phyloP scores from a whole-genome alignment of 2,113 vertebrate genomes.

The Columba livia region DNA sequence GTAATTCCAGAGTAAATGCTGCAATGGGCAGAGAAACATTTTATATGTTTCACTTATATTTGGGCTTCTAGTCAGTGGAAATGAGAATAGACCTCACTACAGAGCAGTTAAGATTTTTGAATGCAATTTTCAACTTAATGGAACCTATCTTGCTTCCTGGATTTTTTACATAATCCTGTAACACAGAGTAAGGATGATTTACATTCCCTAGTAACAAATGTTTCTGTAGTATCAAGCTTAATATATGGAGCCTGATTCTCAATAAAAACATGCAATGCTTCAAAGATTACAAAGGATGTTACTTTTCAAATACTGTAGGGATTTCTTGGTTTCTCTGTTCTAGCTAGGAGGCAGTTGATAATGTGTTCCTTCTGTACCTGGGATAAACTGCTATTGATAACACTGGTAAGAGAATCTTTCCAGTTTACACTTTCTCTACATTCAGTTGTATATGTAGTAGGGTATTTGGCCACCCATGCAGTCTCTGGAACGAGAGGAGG shows the following conservation, averaged over 20 bases:
- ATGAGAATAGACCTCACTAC: background rate
- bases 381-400: background rate
- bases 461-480: too few relatives aligned
- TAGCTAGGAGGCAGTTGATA: background rate
- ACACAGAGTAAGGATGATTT: background rate
- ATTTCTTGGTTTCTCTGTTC: background rate
- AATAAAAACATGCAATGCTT: background rate
- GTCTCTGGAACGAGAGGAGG: background rate
- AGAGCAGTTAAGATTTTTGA: background rate
- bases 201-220: background rate
- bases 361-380: background rate
- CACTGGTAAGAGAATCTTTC: background rate
- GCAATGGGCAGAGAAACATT: background rate
- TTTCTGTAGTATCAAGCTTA: background rate
- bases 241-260: background rate
- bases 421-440: accelerated
- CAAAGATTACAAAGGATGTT: background rate
- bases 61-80: background rate
- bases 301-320: background rate
- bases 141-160: background rate
- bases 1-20: background rate
- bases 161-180: background rate
- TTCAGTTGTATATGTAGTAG: accelerated
- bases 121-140: background rate
- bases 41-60: background rate